Evolutionary conservation across 2,113 vertebrate species (phyloP), one percentile per base, ranked within the genome.

Genomic region (Tenrec ecaudatus): DNA sequence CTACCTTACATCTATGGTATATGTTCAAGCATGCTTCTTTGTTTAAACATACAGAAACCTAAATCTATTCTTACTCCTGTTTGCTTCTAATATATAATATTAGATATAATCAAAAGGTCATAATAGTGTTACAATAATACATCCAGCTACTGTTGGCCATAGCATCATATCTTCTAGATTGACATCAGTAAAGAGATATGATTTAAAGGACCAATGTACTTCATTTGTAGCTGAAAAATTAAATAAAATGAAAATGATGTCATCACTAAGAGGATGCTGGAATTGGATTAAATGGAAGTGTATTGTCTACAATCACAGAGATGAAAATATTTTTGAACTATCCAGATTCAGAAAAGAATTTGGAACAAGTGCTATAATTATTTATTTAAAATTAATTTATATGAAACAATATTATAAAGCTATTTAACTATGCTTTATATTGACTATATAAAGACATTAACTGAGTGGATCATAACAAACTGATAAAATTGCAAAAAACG

Each of bases 171-270:
- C 33, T 82, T 53, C 31, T 69, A 85, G 33, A 73, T 16, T 90
- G 14, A 71, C 3, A 89, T 29, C 7, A 88, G 27, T 80, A 92
- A 91, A 86, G 0, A 53, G 23, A 69, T 82, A n/a, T 53, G 88
- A 94, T 88, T 90, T 60, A 90, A 71, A 76, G 31, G 27, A 14
- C 68, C 94, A 82, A 82, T 69, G 0, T 20, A 71, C 64, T n/a
- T 73, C 22, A 79, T 17, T 83, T 82, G 5, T 87, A 71, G 6
- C 53, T 53, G 29, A 23, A 64, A 64, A 27, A 58, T 58, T 3
- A 58, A 62, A 62, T 62, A 68, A 14, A 82, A 82, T 68, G 43
- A 78, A 84, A 27, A 36, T 8, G n/a, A 66, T 3, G 92, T 57
- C n/a, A 36, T 71, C 10, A 86, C 86, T 82, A 31, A 76, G 12